phyloP scores from a whole-genome alignment of 2,113 vertebrate species.

The Mesocricetus auratus region DNA sequence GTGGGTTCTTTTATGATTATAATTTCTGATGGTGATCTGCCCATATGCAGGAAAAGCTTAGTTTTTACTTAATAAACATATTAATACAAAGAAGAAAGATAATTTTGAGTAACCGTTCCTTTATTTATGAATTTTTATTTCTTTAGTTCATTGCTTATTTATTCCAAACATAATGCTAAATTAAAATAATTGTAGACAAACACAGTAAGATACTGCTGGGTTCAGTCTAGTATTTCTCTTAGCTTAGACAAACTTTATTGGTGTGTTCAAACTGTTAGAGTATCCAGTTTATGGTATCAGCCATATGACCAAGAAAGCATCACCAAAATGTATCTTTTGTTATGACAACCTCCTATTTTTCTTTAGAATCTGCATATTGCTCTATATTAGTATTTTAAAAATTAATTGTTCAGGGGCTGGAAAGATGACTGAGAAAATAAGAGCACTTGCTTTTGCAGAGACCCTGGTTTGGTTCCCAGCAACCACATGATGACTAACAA shows the following conservation, averaged over 20 bases:
- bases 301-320: neutral
- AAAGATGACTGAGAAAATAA: neutral
- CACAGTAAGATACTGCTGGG: neutral
- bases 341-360: neutral
- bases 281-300: neutral
- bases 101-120: neutral
- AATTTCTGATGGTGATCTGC: slow-evolving; percentile 16
- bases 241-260: neutral
- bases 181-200: neutral
- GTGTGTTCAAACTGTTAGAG: neutral
- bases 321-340: neutral
- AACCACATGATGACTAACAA: neutral
- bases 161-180: neutral
- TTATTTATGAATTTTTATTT: neutral
- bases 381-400: neutral
- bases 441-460: neutral
- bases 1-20: neutral
- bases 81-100: neutral
- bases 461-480: neutral
- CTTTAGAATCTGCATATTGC: neutral
- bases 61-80: neutral
- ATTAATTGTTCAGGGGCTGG: neutral
- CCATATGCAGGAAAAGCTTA: neutral
- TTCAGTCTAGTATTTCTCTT: neutral
- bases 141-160: neutral